Conservation (phyloP, 2,113 vertebrate species). For the Corvus cornix region DNA sequence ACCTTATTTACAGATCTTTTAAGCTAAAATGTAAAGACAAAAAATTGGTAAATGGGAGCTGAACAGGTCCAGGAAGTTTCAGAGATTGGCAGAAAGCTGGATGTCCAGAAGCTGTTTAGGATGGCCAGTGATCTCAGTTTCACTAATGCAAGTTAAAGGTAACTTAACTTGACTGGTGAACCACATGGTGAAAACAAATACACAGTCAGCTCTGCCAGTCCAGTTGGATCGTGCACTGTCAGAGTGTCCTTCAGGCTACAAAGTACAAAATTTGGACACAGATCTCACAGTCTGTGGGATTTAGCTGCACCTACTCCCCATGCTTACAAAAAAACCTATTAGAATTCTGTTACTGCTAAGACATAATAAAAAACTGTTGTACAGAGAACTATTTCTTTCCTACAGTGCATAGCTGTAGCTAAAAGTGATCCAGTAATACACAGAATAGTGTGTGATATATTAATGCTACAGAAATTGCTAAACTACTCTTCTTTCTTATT, state of each 20-base stretch:
- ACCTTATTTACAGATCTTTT: not conserved
- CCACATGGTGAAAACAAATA: not conserved
- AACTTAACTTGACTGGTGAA: not conserved
- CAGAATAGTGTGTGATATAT: not conserved
- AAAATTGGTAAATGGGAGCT: not conserved
- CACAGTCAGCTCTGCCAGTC: not conserved
- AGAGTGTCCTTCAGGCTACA: not conserved
- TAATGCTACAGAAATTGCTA: constrained; percentile 8
- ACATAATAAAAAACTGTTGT: not conserved
- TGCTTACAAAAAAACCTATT: not conserved
- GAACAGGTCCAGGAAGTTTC: not conserved
- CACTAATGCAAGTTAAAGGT: not conserved
- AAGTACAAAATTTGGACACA: not conserved
- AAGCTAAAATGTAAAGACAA: not conserved
- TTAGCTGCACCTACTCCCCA: not conserved
- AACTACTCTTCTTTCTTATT: constrained; percentile 68
- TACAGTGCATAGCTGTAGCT: not conserved
- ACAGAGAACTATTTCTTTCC: not conserved
- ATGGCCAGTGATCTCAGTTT: not conserved
- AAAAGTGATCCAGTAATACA: not conserved
- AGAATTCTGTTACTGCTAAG: not conserved
- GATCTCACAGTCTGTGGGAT: not conserved
- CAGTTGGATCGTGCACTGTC: not conserved
- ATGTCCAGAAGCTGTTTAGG: not conserved
- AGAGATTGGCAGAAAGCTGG: not conserved